phyloP scores from a whole-genome alignment of 2,888 invertebrate genomes.

The Lasioglossum pauxillum region DNA sequence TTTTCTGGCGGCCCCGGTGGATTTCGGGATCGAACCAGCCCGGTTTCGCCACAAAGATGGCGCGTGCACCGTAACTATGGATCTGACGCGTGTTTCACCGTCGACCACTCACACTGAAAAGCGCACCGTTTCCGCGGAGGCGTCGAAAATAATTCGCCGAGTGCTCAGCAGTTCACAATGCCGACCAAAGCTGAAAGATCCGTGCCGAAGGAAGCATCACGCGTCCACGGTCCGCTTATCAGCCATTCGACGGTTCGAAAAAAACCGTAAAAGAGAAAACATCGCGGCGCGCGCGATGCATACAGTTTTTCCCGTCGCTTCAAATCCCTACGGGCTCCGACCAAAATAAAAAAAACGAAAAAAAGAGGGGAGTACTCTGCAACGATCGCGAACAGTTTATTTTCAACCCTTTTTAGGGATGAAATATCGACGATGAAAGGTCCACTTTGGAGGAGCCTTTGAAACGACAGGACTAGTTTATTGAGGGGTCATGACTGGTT shows the following conservation, averaged over 20 bases:
- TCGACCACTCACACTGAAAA: conserved; percentile 18
- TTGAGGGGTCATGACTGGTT: neutral
- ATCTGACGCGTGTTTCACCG: conserved; percentile 9
- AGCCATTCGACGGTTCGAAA: neutral
- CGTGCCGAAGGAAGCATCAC: neutral
- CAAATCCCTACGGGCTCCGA: neutral
- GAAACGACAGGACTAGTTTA: neutral
- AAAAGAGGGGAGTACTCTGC: neutral
- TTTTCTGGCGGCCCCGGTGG: neutral
- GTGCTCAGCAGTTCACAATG: neutral
- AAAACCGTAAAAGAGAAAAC: neutral
- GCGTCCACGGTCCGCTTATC: neutral
- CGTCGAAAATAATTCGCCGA: conserved; percentile 31
- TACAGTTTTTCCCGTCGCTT: neutral
- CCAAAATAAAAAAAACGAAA: neutral
- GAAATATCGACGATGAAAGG: neutral
- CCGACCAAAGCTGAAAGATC: neutral
- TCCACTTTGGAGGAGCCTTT: neutral
- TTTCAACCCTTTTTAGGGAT: neutral
- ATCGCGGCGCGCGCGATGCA: neutral
- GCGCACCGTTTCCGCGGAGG: neutral
- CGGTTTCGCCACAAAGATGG: neutral
- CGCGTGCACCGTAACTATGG: neutral
- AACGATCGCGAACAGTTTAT: neutral
- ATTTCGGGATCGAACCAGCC: no score